Base-by-base conservation (phyloP, 1,140 invertebrate genomes). In the Aphis gossypii region DNA sequence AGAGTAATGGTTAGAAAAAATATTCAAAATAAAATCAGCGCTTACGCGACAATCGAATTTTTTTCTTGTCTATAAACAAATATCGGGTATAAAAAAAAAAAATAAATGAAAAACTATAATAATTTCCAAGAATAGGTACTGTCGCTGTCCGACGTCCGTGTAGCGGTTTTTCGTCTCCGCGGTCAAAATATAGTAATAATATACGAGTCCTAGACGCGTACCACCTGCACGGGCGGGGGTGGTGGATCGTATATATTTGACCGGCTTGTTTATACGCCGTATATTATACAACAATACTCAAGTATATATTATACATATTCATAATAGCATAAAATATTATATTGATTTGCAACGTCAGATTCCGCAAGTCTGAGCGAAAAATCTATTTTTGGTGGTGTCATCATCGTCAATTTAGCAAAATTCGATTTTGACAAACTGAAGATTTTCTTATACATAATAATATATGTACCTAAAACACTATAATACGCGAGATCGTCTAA, bases 291-390 rank as follows among this genome's bases (percentile, higher is more conserved):
- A n/a, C 30, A n/a, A 76, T 18, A 5, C n/a, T 5, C 14, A 14
- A 6, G 18, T 35, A n/a, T 68, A 68, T 60, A 60, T 60, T 25
- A 8, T 30, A 30, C 9, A 25, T 56, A 25, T 2, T 8, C 23
- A 68, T 68, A 68, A 51, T 51, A 51, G 48, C 30, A n/a, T n/a
- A n/a, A 1, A 11, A 76, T 76, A n/a, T 76, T 76, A n/a, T 76
- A 76, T 76, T 76, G 60, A 76, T 76, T 76, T 76, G 60, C 60
- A 76, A n/a, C 60, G 60, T 76, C n/a, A 35, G 60, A 76, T 76
- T 76, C n/a, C 14, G 30, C 30, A 76, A 76, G 23, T 76, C 30
- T n/a, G 60, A 35, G 14, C 30, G 30, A 35, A 76, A 35, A 76
- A 76, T 76, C 60, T 76, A 76, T n/a, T 76, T 68, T n/a, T 1